These are phyloP conservation scores for Himalopsyche phryganea DNA, from an alignment of 1,140 invertebrate genomes.

Conservation along the genomic window DNA sequence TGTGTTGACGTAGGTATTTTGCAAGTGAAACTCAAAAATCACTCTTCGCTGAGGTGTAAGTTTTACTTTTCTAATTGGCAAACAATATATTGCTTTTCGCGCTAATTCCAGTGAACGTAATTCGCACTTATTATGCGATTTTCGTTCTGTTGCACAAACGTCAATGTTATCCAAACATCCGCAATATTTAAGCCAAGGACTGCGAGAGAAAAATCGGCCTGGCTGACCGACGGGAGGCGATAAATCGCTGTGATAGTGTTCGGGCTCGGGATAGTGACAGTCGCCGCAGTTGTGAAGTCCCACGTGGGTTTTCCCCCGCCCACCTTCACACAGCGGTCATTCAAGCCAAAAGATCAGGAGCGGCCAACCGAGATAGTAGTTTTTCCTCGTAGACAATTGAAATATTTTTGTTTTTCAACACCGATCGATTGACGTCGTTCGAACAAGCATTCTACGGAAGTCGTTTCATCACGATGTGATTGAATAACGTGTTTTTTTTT, in stretches of 20 bases:
- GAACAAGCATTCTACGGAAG: no score
- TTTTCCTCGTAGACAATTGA: no score
- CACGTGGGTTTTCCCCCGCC: constrained; percentile 1
- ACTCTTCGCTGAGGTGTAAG: no score
- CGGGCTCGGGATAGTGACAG: neutral
- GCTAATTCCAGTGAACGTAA: neutral
- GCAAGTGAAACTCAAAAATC: no score
- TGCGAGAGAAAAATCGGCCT: neutral
- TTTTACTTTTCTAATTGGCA: no score
- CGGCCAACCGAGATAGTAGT: no score
- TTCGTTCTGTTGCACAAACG: neutral
- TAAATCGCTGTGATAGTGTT: neutral
- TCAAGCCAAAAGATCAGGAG: constrained; percentile 1
- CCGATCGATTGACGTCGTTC: no score
- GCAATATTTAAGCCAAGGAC: neutral
- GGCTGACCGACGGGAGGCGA: neutral
- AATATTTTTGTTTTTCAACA: no score
- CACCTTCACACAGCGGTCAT: neutral
- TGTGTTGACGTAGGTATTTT: no score
- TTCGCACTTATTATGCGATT: neutral
- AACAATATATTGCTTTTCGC: neutral
- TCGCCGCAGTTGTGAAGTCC: neutral
- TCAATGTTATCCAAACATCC: neutral
- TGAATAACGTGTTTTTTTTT: no score
- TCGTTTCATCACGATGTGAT: constrained; percentile 9